Base-by-base conservation (phyloP, 1,140 invertebrate species). In the Theocolax elegans region DNA sequence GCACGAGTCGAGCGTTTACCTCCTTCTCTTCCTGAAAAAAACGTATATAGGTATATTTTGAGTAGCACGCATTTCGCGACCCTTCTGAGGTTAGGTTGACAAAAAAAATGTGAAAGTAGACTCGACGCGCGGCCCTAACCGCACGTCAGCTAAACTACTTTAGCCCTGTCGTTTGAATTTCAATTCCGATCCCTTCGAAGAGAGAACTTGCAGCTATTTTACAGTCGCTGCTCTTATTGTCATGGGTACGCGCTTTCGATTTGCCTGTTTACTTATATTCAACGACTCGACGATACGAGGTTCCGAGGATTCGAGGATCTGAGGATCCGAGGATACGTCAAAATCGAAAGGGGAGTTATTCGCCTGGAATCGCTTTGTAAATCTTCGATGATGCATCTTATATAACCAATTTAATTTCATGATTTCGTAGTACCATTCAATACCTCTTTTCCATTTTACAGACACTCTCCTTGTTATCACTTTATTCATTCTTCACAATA, bases 191-290 rank as follows among this genome's bases (percentile, higher is more conserved):
- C 19, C 54, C 3, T n/a, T 9, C 25, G 10, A 35, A n/a, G 29
- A 54, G 51, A 35, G 10, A 35, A 35, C 31, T 35, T 35, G 31
- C 10, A 10, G 42, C 58, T 46, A 44, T 60, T 60, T 60, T 29
- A 60, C 58, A 46, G 25, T 46, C 58, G 40, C 6, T 10, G 58
- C 38, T 60, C 58, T 46, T 21, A 60, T 60, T 60, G 58, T 60
- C 8, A 21, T 9, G 1, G 2, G 56, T 9, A 29, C n/a, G 15
- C 17, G 1, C 40, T 44, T 60, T 46, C 58, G 58, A 60, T 60
- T 46, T 60, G 21, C 21, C 40, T 44, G 58, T 60, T 60, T 60
- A 46, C 58, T 60, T 17, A 31, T 23, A 60, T 29, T 29, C 13
- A 25, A 6, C 8, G 31, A 25, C 35, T 23, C 21, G 23, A 4